Base-by-base conservation (phyloP, 2,888 invertebrate genomes). In the Mimas tiliae region DNA sequence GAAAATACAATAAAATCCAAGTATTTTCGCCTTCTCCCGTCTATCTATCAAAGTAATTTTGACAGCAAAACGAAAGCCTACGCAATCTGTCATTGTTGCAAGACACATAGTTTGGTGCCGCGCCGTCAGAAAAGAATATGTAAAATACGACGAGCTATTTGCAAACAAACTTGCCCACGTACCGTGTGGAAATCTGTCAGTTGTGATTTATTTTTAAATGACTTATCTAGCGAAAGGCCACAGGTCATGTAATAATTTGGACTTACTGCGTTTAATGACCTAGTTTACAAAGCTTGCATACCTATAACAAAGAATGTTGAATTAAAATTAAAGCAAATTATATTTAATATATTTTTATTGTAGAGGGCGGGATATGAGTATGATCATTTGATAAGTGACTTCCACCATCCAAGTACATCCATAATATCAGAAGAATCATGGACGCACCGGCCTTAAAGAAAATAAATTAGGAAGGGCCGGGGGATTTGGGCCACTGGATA, bases 11-110 rank as follows among this genome's bases (percentile, higher is more conserved):
- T 27, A 27, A n/a, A n/a, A n/a, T n/a, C n/a, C n/a, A n/a, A n/a
- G n/a, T n/a, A n/a, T n/a, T n/a, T n/a, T n/a, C n/a, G n/a, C 27
- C 27, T 27, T 4, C 27, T 27, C 27, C 4, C 1, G 27, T 27
- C 27, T 3, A 65, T 67, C 53, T 48, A 63, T 65, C 65, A 63
- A 58, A 50, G 33, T 63, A 62, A 67, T 67, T 67, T 67, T 62
- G 66, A 68, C 66, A 66, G 62, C 27, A 45, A 27, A 38, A 27
- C 53, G 68, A 62, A 62, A 62, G 48, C 62, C 62, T 62, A 62
- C 42, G 45, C 63, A 65, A 65, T 63, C 27, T 63, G 65, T 65
- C 65, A 66, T 53, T 66, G 51, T 58, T 58, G 58, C 45, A 42
- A 66, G 53, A 66, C 45, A 51, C 16, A 66, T 33, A 19, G 47